Evolutionary conservation across 1,140 invertebrate species (phyloP), one percentile per base, ranked within the genome.

Genomic region (Thaumetopoea pityocampa): DNA sequence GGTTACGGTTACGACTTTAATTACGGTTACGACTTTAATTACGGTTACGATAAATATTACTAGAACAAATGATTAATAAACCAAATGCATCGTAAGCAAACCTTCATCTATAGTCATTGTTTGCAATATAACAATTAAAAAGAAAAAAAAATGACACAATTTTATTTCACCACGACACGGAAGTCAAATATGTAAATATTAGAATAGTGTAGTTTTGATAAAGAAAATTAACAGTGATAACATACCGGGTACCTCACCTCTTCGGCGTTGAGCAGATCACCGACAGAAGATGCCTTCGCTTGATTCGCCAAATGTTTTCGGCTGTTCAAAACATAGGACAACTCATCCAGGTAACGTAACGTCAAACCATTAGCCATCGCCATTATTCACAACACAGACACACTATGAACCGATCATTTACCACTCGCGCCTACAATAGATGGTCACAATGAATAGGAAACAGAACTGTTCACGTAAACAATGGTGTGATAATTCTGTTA

Each of bases 331-430:
- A 85, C 83, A 40, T 73, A 78, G 8, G 81, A 83, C 47, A 85
- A 52, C 60, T 85, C 83, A 66, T 85, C 83, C 73, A 85, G 66
- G 64, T 85, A 85, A 18, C 78, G 57, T 16, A 85, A 50, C 33
- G 81, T 78, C 48, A 85, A 51, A 54, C 81, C 81, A 7, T n/a
- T n/a, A n/a, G n/a, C n/a, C n/a, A n/a, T n/a, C n/a, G 79, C 79
- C 79, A 84, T 84, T 62, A 14, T 64, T 30, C 58, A 51, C 51
- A 58, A 37, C 63, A 67, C 65, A 55, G 57, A 30, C 58, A 70
- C 66, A 67, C 61, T 55, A 51, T 17, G 23, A 52, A 53, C 30
- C 45, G 28, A 55, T 45, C 57, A 61, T 56, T 58, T 53, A 65
- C 32, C 50, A 57, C 33, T 59, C 55, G 47, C 55, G 56, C 43